Percentiles rank a stretch among this genome's conserved stretches.
Evolutionary conservation across 2,888 invertebrate species (phyloP).

Genomic region (Sthenelais limicola): DNA sequence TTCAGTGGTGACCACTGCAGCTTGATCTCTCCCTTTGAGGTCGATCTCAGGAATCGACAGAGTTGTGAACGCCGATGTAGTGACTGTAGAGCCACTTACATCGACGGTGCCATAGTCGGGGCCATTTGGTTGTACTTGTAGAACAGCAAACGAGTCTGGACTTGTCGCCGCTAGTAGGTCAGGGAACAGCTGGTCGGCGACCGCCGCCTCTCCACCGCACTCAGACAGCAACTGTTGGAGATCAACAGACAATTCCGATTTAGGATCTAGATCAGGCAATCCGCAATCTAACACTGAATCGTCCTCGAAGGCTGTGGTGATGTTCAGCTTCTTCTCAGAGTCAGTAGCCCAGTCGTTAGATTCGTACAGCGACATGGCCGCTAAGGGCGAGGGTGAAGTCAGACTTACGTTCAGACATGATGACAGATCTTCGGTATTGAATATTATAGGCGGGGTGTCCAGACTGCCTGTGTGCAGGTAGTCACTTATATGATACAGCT

Average conservation of each 20-base stretch:
- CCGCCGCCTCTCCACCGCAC: slow-evolving; percentile 63
- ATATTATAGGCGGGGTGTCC: slow-evolving; percentile 32
- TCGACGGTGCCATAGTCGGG: slow-evolving; percentile 10
- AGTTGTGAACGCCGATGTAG: too few relatives aligned
- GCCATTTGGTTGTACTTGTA: not conserved
- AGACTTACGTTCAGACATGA: not conserved
- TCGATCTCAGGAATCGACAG: too few relatives aligned
- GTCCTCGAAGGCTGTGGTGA: slow-evolving; percentile 29
- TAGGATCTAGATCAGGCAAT: slow-evolving; percentile 86
- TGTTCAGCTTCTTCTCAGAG: slow-evolving; percentile 41
- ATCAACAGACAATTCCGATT: slow-evolving; percentile 92
- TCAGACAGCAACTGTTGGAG: slow-evolving; percentile 86
- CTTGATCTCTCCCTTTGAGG: not conserved
- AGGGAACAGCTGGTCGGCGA: slow-evolving; percentile 32
- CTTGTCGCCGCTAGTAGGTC: too few relatives aligned
- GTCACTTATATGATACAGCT: slow-evolving; percentile 28
- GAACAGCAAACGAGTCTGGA: too few relatives aligned
- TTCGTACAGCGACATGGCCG: slow-evolving; percentile 37
- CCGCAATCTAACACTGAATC: slow-evolving; percentile 72
- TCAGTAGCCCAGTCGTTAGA: slow-evolving; percentile 38
- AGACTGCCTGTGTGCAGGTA: slow-evolving; percentile 32
- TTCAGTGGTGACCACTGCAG: not conserved
- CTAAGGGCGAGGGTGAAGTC: slow-evolving; percentile 1
- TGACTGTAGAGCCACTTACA: not conserved
- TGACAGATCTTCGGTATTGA: not conserved